phyloP scores from a whole-genome alignment of 23 tunicate species.

The Halocynthia aurantium region DNA sequence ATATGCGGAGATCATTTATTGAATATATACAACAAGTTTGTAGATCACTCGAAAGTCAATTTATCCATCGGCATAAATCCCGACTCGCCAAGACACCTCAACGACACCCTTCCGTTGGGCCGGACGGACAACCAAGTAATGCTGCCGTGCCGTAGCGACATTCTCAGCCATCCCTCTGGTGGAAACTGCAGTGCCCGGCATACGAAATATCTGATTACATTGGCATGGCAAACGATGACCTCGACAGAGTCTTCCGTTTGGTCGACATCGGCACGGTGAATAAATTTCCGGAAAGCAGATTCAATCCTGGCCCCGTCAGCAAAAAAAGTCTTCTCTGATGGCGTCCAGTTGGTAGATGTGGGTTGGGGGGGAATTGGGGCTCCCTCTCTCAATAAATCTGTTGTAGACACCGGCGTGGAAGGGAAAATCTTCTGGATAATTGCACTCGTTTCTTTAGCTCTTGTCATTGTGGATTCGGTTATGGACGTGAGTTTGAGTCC shows the following conservation, averaged over 20 bases:
- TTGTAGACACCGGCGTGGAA: constrained; percentile 12
- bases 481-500: constrained; percentile 18
- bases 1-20: too few relatives aligned
- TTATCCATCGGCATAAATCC: constrained; percentile 79
- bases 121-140: constrained; percentile 58
- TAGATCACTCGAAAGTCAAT: constrained; percentile 28
- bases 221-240: constrained; percentile 91
- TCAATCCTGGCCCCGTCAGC: constrained; percentile 74
- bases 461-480: constrained; percentile 73
- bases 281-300: constrained; percentile 72
- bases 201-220: constrained; percentile 84
- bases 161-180: constrained; percentile 84
- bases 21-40: too few relatives aligned
- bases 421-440: constrained; percentile 35
- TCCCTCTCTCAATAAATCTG: constrained; percentile 70
- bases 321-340: constrained; percentile 38
- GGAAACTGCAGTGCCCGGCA: constrained; percentile 79
- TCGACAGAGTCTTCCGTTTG: constrained; percentile 53
- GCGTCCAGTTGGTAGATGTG: constrained; percentile 39
- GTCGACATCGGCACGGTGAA: constrained; percentile 57
- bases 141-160: constrained; percentile 65
- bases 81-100: constrained; percentile 67
- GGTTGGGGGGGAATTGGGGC: constrained; percentile 78
- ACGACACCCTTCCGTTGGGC: constrained; percentile 62
- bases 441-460: constrained; percentile 71